Conservation (phyloP, 2,888 invertebrate species). For the Phyllotreta cruciferae region DNA sequence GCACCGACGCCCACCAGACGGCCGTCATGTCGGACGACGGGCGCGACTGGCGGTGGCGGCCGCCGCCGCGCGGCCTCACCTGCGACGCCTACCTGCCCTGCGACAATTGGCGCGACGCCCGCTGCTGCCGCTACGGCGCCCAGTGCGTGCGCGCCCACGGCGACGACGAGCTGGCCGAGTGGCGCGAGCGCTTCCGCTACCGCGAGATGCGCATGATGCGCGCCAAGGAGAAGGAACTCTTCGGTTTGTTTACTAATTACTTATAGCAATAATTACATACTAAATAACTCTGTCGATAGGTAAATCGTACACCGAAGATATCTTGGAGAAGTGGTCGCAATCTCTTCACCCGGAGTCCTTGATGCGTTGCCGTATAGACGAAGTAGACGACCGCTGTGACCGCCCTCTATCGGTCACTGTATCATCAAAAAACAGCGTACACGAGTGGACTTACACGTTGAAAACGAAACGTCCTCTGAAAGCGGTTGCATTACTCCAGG, state of each 20-base stretch:
- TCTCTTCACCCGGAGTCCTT: constrained; percentile 69
- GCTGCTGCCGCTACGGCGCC: constrained; percentile 71
- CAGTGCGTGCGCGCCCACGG: constrained; percentile 81
- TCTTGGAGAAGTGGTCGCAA: constrained; percentile 70
- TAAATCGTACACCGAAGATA: constrained; percentile 66
- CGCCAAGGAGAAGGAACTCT: constrained; percentile 73
- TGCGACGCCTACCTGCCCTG: constrained; percentile 71
- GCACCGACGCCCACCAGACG: constrained; percentile 65
- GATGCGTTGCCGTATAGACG: constrained; percentile 68
- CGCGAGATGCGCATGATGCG: constrained; percentile 68
- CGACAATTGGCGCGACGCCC: constrained; percentile 65
- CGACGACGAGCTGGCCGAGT: constrained; percentile 73
- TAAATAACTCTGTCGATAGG: constrained; percentile 44
- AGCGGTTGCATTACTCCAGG: constrained; percentile 73
- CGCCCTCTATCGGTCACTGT: constrained; percentile 68
- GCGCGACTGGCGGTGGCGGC: constrained; percentile 72
- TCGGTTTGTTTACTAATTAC: constrained; percentile 58
- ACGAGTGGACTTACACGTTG: constrained; percentile 69
- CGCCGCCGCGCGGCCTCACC: constrained; percentile 73
- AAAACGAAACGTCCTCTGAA: constrained; percentile 64
- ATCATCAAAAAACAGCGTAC: constrained; percentile 67
- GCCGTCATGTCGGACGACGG: constrained; percentile 75
- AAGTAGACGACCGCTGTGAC: constrained; percentile 66
- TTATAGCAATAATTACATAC: neutral
- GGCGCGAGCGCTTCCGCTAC: constrained; percentile 76